Percentiles rank a stretch among this genome's conserved stretches.
Conservation (phyloP, 2,888 invertebrate species). For the Neria commutata region DNA sequence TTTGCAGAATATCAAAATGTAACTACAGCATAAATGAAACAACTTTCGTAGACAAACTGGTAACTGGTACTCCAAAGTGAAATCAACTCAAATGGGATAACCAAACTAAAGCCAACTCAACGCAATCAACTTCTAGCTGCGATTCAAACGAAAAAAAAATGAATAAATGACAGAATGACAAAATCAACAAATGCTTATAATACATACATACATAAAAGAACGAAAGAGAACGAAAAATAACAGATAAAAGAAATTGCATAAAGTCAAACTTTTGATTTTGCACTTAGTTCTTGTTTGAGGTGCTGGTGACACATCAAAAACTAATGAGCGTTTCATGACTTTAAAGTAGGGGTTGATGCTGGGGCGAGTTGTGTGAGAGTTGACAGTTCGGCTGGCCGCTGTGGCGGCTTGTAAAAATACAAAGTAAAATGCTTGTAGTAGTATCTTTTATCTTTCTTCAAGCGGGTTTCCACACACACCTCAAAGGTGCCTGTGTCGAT, state of each 20-base stretch:
- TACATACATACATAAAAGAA: constrained; percentile 12
- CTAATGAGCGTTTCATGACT: no score
- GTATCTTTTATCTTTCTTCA: no score
- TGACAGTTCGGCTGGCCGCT: no score
- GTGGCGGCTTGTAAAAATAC: no score
- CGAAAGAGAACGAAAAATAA: constrained; percentile 33
- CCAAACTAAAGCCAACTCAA: no score
- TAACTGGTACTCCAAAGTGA: no score
- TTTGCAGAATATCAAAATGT: constrained; percentile 9
- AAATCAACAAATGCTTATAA: constrained; percentile 2
- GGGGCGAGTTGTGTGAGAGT: no score
- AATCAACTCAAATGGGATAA: no score
- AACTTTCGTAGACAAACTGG: constrained; percentile 13
- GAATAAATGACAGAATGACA: constrained; percentile 17
- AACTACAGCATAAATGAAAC: constrained; percentile 27
- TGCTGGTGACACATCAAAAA: background rate
- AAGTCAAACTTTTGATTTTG: constrained; percentile 35
- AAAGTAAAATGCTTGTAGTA: constrained; percentile 4
- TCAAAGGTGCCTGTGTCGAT: no score
- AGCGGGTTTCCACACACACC: no score
- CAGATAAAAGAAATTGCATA: constrained; percentile 46
- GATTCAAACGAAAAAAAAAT: constrained; percentile 15
- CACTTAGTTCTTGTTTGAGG: background rate
- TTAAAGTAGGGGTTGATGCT: no score
- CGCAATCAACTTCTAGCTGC: no score